Conservation (phyloP, 2,113 vertebrate species). For the Phasianus colchicus region DNA sequence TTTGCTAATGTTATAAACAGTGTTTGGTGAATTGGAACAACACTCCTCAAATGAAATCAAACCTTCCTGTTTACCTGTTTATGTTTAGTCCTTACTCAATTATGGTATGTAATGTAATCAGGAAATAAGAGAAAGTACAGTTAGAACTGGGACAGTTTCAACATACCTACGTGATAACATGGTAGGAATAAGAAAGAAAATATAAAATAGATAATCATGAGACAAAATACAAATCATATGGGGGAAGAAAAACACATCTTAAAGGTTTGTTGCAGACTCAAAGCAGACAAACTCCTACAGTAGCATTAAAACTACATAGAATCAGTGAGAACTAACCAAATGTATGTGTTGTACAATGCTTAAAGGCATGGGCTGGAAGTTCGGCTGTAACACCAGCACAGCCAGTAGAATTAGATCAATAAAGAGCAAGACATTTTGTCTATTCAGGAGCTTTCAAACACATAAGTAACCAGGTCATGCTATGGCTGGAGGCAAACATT, state of each 20-base stretch:
- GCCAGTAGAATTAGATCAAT: not conserved
- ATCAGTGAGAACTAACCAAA: not conserved
- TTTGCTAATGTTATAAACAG: not conserved
- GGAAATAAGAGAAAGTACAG: not conserved
- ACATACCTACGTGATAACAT: not conserved
- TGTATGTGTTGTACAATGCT: not conserved
- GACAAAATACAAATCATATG: not conserved
- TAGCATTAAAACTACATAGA: not conserved
- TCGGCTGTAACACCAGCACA: not conserved
- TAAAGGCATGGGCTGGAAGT: not conserved
- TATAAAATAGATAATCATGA: not conserved
- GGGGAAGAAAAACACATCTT: not conserved
- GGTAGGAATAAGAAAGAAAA: not conserved
- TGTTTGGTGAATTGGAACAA: not conserved
- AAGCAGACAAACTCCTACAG: not conserved
- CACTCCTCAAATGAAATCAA: not conserved
- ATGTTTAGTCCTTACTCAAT: not conserved
- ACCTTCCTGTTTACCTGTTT: not conserved
- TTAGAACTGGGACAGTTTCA: not conserved
- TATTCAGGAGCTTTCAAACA: conserved; percentile 11
- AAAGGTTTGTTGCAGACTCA: not conserved
- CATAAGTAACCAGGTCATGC: conserved; percentile 17
- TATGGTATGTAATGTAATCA: not conserved
- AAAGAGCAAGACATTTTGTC: not conserved
- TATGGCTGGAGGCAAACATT: conserved; percentile 31